Base-by-base conservation (phyloP, 2,888 invertebrate species). In the Tachystola acroxantha region DNA sequence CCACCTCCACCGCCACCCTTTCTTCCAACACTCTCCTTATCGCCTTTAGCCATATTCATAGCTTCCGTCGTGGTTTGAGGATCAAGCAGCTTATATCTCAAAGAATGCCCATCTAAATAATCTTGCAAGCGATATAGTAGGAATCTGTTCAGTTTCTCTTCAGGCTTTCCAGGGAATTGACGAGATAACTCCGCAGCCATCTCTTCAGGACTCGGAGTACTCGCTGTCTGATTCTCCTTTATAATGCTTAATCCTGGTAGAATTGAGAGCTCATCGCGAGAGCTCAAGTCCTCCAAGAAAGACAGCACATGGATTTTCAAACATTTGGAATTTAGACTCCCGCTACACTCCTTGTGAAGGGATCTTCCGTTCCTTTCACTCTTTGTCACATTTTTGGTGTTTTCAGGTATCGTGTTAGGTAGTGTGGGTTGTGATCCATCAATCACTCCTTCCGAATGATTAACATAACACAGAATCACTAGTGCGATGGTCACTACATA, bases 241-340 rank as follows among this genome's bases (percentile, higher is more conserved):
- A 94, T 90, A 14, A 95, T 90, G 48, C 92, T 92, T n/a, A 95
- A 84, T 43, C 95, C 95, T 0, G 94, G 93, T 6, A 94, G 60
- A 7, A 95, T 88, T 43, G 88, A 89, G 3, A 93, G 88, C 65
- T 93, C 91, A 52, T 91, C 89, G 47, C 90, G 90, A 59, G 92
- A 92, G 49, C 92, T 90, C 20, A 95, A 62, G 32, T 91, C 91
- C 61, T 95, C 94, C 45, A 95, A 87, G 57, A 94, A 91, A 3
- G 92, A 92, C 1, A 94, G 89, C 30, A 93, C 90, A 55, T 94
- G 94, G 43, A 95, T 80, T 64, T 95, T 95, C 25, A 95, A 75
- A 60, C 95, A 95, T 62, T 93, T 93, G 13, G 92, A 86, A 64
- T 91, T 93, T 11, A 86, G 50, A 16, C 69, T 64, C 28, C 68